These are phyloP conservation scores for Charadrius vociferus DNA, from an alignment of 2,113 vertebrate species.

Conservation along the genomic window DNA sequence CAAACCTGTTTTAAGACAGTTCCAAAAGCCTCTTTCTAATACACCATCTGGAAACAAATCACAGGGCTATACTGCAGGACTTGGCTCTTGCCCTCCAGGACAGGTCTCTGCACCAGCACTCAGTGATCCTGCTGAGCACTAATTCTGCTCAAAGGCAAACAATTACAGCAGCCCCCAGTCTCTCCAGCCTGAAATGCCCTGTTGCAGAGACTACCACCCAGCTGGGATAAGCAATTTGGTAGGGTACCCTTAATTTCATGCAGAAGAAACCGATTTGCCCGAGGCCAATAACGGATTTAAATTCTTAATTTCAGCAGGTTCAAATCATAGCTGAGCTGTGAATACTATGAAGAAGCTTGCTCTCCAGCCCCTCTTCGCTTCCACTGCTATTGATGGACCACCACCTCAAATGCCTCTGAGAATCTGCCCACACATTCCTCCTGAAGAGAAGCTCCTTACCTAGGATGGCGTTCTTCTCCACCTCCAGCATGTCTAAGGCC, in stretches of 20 bases:
- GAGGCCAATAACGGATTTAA: not conserved
- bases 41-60: not conserved
- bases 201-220: not conserved
- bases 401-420: not conserved
- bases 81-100: not conserved
- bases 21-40: not conserved
- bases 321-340: not conserved
- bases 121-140: not conserved
- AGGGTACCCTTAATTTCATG: not conserved
- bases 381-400: not conserved
- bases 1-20: not conserved
- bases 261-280: not conserved
- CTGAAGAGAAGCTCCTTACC: slow-evolving; percentile 74
- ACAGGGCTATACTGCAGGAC: not conserved
- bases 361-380: not conserved
- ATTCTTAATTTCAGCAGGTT: not conserved
- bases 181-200: not conserved
- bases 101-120: not conserved
- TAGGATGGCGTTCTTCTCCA: slow-evolving; percentile 89
- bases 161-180: not conserved
- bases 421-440: not conserved
- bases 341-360: not conserved
- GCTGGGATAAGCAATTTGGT: not conserved
- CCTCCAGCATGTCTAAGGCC: slow-evolving; percentile 88
- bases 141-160: not conserved